Conservation (phyloP, 2,113 vertebrate species). For the Nyctereutes procyonoides region DNA sequence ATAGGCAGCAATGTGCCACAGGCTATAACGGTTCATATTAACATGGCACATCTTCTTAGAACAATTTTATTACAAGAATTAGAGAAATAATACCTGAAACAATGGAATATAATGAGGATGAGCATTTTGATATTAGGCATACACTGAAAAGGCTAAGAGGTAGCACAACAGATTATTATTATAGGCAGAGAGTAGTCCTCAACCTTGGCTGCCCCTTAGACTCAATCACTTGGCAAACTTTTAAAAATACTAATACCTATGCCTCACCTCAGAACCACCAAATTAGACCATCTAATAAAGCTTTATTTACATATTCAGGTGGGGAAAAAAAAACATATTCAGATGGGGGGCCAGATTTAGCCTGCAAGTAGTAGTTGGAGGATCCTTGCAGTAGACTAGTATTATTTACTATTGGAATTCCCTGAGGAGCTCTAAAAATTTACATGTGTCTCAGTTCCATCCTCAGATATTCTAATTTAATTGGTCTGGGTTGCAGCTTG, state of each 20-base stretch:
- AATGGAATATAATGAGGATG: neutral
- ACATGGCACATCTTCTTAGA: neutral
- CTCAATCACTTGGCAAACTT: neutral
- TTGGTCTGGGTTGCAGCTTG: neutral
- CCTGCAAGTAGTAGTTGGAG: neutral
- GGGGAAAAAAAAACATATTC: neutral
- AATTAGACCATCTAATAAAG: neutral
- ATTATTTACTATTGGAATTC: neutral
- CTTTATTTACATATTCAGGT: neutral
- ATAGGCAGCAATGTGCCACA: neutral
- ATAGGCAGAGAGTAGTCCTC: neutral
- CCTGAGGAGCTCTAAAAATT: neutral
- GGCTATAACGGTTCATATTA: neutral
- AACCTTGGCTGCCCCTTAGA: neutral
- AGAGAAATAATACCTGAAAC: neutral
- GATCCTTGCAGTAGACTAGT: neutral
- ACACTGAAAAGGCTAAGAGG: neutral
- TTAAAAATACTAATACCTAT: neutral
- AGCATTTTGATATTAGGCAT: neutral
- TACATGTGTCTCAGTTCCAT: neutral
- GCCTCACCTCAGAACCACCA: neutral
- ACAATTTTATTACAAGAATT: neutral
- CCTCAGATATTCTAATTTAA: neutral
- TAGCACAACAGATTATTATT: neutral
- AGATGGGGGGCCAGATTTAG: neutral